Conservation (phyloP, 64 coral and sea anemone genomes). For the Stichodactyla mertensii region DNA sequence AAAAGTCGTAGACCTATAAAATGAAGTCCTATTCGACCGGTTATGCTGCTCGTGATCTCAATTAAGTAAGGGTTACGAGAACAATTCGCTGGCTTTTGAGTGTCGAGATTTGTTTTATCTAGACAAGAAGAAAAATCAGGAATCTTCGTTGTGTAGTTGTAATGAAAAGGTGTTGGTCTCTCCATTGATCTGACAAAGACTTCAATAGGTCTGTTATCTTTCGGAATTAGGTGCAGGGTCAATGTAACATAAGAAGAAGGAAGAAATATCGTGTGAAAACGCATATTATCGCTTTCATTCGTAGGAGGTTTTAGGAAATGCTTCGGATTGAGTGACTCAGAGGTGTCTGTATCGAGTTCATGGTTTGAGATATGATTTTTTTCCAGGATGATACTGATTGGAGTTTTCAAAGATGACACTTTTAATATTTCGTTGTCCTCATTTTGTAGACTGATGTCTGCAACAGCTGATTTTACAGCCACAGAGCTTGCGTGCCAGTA, state of each 20-base stretch:
- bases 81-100: neutral
- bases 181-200: neutral
- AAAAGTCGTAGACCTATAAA: constrained; percentile 43
- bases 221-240: neutral
- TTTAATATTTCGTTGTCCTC: neutral
- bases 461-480: neutral
- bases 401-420: neutral
- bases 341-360: neutral
- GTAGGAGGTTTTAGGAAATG: neutral
- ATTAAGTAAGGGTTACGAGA: neutral
- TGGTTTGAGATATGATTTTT: neutral
- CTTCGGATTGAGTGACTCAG: neutral
- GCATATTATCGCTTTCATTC: neutral
- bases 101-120: neutral
- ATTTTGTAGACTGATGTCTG: neutral
- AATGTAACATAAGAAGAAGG: neutral
- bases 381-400: neutral
- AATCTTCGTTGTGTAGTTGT: neutral
- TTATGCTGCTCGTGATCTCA: constrained; percentile 14
- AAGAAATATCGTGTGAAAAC: neutral
- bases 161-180: neutral
- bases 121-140: constrained; percentile 7
- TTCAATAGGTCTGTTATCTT: neutral
- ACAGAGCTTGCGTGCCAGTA: neutral
- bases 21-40: constrained; percentile 29